Evolutionary conservation across 2,797 vertebrate genomes (phyloP), one percentile per base, ranked within the genome.

Genomic region (Cyclopterus lumpus): DNA sequence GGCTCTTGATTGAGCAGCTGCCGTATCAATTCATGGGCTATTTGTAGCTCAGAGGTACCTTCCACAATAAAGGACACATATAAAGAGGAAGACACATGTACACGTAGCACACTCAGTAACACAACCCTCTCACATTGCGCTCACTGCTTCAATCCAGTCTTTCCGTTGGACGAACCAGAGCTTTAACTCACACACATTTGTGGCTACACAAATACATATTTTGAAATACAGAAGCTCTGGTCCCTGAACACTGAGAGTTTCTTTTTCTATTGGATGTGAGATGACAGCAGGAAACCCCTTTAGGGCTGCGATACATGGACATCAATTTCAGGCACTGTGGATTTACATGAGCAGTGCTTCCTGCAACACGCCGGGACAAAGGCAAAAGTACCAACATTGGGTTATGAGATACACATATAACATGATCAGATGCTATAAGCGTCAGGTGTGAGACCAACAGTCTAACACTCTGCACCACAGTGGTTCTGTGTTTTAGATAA

Each of bases 1-100:
- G 82, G 79, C 53, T 73, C 69, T 70, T 80, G 89, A 88, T 81
- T 84, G 85, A 89, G 83, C 87, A 89, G 85, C 88, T 87, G 89
- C 75, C 62, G 67, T 82, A 89, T 90, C 85, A 90, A 81, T 85
- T 89, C 83, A 71, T 80, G 80, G 70, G 62, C 83, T 86, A 89
- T 90, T 91, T 91, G 86, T 75, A 79, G 81, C 80, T 79, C 77
- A 70, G 80, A 36, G 24, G 68, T 71, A 84, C 79, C 82, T 84
- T 81, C 14, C 59, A 73, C 82, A 65, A 82, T 91, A 87, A 74
- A 89, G 88, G 76, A 82, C 79, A 78, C 57, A 72, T 75, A 84
- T 71, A 75, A 73, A 86, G 69, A 85, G 54, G 22, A 48, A 70
- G 60, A 73, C 68, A 79, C 68, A 74, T 60, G 55, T 53, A 71